Base-by-base conservation (phyloP, 2,888 invertebrate species). In the Mantis religiosa region DNA sequence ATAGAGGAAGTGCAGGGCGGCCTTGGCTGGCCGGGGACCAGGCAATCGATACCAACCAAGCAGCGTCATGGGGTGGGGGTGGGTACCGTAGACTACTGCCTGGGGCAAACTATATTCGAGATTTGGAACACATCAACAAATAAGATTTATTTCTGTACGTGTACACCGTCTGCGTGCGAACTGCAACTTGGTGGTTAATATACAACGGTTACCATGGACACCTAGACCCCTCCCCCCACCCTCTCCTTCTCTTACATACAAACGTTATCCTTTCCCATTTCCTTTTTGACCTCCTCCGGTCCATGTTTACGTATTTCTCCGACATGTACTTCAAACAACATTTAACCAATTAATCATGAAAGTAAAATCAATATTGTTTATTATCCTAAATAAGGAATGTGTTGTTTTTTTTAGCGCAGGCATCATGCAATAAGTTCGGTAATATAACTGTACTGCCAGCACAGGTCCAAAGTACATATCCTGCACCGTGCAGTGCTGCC, bases 1-100 rank as follows among this genome's bases (percentile, higher is more conserved):
- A 71, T 71, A 71, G 15, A 71, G 54, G 54, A 71, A 71, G 54
- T 71, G 54, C 25, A 71, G 54, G 15, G 81, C 41, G 86, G 3
- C 86, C 86, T 86, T 86, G 86, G 86, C 81, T 28, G 86, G 86
- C 86, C 86, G 86, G 86, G 86, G 85, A 85, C 28, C 81, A 25
- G n/a, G 81, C 28, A 86, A 86, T 86, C 86, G 86, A 86, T 86
- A 86, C 81, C 71, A 71, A 71, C 54, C 20, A 71, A 71, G 54
- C 20, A 20, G 20, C 15, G 20, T 71, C 20, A 20, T 3, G 54
- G 54, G 54, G 54, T 1, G 4, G 20, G 54, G 54, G 20, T 0
- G 30, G 30, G 30, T 71, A 71, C 54, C 25, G 54, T 71, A 71
- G 54, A 71, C 54, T n/a, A n/a, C n/a, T 71, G 54, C 54, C 54